Conservation (phyloP, 2,888 invertebrate genomes). For the Diarsia rubi region DNA sequence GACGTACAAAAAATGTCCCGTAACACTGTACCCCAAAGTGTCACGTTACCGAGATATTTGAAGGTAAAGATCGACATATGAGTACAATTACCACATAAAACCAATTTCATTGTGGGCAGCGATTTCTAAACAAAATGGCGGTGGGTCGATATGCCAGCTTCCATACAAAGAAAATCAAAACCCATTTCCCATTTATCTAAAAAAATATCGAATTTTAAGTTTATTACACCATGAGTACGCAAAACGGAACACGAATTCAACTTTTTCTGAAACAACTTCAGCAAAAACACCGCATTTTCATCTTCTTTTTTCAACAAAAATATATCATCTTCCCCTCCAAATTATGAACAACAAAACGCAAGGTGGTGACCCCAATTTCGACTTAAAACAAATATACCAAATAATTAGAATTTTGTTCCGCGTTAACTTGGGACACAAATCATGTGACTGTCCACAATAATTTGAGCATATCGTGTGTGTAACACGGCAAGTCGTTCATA, state of each 20-base stretch:
- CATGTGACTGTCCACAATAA: slow-evolving; percentile 52
- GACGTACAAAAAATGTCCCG: too few relatives aligned
- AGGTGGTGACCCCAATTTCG: slow-evolving; percentile 11
- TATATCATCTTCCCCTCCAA: slow-evolving; percentile 9
- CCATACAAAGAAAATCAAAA: too few relatives aligned
- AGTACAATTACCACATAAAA: too few relatives aligned
- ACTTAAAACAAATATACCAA: slow-evolving; percentile 26
- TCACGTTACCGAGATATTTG: too few relatives aligned
- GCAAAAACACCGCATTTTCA: slow-evolving; percentile 2
- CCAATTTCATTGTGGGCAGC: too few relatives aligned
- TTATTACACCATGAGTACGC: not conserved
- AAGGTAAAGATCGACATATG: too few relatives aligned
- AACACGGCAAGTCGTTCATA: slow-evolving; percentile 43
- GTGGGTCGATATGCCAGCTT: too few relatives aligned
- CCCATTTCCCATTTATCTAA: too few relatives aligned
- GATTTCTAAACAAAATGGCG: too few relatives aligned
- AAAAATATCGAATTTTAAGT: too few relatives aligned
- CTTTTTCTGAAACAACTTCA: not conserved
- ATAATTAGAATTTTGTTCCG: slow-evolving; percentile 33
- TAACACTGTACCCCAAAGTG: too few relatives aligned
- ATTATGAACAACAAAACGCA: slow-evolving; percentile 25
- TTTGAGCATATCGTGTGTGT: slow-evolving; percentile 43
- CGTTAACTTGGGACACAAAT: slow-evolving; percentile 48
- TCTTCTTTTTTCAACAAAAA: not conserved
- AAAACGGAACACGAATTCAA: not conserved